Evolutionary conservation across 2,888 invertebrate species (phyloP), one percentile per base, ranked within the genome.

Genomic region (Digitonthophagus gazella): DNA sequence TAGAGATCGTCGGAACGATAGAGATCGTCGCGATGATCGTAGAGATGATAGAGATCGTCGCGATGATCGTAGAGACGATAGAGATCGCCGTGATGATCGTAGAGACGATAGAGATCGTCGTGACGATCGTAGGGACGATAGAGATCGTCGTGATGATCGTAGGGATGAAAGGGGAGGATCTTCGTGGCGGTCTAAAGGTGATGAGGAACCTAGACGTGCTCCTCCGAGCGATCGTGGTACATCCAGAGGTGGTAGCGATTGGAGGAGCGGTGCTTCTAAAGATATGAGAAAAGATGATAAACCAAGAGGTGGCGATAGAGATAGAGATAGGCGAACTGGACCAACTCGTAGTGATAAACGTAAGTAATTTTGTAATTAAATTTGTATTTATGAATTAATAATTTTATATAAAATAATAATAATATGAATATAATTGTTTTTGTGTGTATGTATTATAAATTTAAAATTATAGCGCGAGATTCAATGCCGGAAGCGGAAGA

Each of bases 311-410:
- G 8, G 57, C 6, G 57, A 57, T 1, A 57, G 57, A 15, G 69
- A 19, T 66, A 58, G 68, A 63, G 71, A 69, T 22, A 66, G 67
- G 61, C 54, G 70, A 67, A 67, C 70, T 28, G 70, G 75, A 6
- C 74, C 79, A 15, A 70, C 76, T 16, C 76, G 78, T 68, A 75
- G 75, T 64, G 80, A 81, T 66, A 81, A 79, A 77, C 79, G 81
- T 81, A 77, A 79, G 80, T 77, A 65, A 20, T 66, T 63, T 69
- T 58, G 66, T 65, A 15, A 2, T 19, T 2, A 3, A 20, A 19
- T 64, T 11, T 19, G 8, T 11, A 20, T 22, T 15, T 15, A 14
- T 28, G 15, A 22, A 44, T 28, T 2, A 15, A n/a, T 65, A 15
- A 65, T 1, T 44, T 15, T 28, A 8, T 15, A 44, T 44, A 44